Evolutionary conservation across 1,140 invertebrate species (phyloP).

Genomic region (Dolichoris vasculosae): DNA sequence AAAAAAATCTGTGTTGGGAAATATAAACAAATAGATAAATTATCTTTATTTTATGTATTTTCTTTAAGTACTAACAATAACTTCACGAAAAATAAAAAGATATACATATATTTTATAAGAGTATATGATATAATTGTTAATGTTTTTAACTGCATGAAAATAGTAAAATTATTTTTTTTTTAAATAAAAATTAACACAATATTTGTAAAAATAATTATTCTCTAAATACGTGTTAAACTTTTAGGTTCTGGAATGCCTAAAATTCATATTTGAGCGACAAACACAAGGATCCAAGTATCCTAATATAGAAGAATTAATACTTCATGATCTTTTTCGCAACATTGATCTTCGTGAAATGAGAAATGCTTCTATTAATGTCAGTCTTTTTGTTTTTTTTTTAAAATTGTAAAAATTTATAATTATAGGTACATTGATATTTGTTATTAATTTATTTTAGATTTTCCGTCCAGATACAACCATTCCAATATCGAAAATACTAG

Average conservation of each 20-base stretch:
- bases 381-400: conserved; percentile 49
- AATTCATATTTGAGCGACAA: conserved; percentile 85
- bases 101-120: background rate
- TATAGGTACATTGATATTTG: conserved; percentile 3
- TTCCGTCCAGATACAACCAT: conserved; percentile 71
- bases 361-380: conserved; percentile 76
- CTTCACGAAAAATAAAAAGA: background rate
- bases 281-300: conserved; percentile 76
- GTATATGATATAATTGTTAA: background rate
- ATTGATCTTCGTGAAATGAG: conserved; percentile 91
- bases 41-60: background rate
- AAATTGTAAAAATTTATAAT: conserved; percentile 39
- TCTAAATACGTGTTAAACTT: conserved; percentile 48
- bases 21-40: background rate
- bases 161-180: background rate
- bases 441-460: conserved; percentile 61
- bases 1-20: background rate
- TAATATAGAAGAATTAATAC: conserved; percentile 84
- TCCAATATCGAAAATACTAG: conserved; percentile 69
- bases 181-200: background rate
- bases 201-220: background rate
- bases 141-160: background rate
- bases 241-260: conserved; percentile 86
- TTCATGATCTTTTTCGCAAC: conserved; percentile 89
- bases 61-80: background rate